phyloP scores from a whole-genome alignment of 2,888 invertebrate genomes.

The Disparrhopalites patrizii region DNA sequence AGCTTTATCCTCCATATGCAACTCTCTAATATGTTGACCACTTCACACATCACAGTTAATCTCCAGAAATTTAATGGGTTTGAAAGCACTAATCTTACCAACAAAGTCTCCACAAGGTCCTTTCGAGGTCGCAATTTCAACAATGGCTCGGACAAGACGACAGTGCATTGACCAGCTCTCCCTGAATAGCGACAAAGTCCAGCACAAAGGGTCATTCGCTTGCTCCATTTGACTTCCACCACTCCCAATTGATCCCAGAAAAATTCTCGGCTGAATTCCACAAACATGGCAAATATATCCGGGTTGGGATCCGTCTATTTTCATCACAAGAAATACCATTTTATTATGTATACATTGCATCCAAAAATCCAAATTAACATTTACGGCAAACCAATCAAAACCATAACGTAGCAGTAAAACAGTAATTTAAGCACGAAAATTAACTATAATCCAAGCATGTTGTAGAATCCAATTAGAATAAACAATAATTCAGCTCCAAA shows the following conservation, averaged over 20 bases:
- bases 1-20: no score
- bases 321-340: no score
- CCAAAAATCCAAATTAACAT: not conserved
- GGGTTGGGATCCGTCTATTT: conserved; percentile 94
- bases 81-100: no score
- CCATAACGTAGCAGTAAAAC: not conserved
- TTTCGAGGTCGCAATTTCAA: conserved; percentile 87
- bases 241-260: conserved; percentile 72
- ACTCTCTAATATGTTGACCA: no score
- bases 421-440: not conserved
- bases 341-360: conserved; percentile 33
- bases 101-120: conserved; percentile 92
- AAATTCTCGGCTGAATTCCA: conserved; percentile 77
- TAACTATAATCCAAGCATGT: not conserved
- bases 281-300: conserved; percentile 77
- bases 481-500: not conserved
- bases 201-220: conserved; percentile 78
- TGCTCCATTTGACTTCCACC: conserved; percentile 91
- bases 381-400: not conserved
- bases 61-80: no score
- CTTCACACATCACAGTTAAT: no score
- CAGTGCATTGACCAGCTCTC: conserved; percentile 69
- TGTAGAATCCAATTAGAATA: not conserved
- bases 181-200: conserved; percentile 73
- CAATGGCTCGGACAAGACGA: conserved; percentile 84